A percentile compares a stretch with the other conserved stretches of the same genome.
Evolutionary conservation across 1,140 invertebrate species (phyloP).

Genomic region (Gerris buenoi): DNA sequence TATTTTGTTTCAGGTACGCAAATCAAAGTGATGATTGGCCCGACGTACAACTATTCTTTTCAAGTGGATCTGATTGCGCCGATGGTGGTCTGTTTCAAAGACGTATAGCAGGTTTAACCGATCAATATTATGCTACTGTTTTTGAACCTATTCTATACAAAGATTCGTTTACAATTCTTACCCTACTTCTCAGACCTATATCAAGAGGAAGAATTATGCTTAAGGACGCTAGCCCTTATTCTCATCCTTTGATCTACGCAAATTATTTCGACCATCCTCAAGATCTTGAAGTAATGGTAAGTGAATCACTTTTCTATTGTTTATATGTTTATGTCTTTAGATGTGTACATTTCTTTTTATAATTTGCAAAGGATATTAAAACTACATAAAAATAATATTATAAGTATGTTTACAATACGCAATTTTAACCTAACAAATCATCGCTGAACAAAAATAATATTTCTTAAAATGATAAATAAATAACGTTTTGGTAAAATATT

Average conservation of each 20-base stretch:
- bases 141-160: conserved; percentile 50
- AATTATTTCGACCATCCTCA: conserved; percentile 56
- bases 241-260: conserved; percentile 62
- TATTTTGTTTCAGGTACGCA: conserved; percentile 43
- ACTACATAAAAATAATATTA: too few species aligned
- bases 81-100: conserved; percentile 58
- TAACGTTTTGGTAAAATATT: too few species aligned
- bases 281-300: conserved; percentile 51
- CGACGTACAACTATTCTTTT: conserved; percentile 60
- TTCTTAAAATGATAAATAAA: too few species aligned
- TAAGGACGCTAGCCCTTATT: conserved; percentile 43
- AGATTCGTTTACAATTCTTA: conserved; percentile 47
- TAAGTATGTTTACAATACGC: too few species aligned
- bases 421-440: too few species aligned
- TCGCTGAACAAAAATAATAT: too few species aligned
- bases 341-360: too few species aligned
- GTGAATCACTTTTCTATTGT: too few species aligned
- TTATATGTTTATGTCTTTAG: too few species aligned
- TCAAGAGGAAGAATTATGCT: conserved; percentile 53
- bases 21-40: conserved; percentile 47
- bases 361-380: too few species aligned
- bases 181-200: conserved; percentile 49
- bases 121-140: conserved; percentile 46
- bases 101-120: conserved; percentile 44
- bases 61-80: conserved; percentile 49